These are phyloP conservation scores for Calephelis perditalis DNA, from an alignment of 2,888 invertebrate genomes.

Conservation along the genomic window DNA sequence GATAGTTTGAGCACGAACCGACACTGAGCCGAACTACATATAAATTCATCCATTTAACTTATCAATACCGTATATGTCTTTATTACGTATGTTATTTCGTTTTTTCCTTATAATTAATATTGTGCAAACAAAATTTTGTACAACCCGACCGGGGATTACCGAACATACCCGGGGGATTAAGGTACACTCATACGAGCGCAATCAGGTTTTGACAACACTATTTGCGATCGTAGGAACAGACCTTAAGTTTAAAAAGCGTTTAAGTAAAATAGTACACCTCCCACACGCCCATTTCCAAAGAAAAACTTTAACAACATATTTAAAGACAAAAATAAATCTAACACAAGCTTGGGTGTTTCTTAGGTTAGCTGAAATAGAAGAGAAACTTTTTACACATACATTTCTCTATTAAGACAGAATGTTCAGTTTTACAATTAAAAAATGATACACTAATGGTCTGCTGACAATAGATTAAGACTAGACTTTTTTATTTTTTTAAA, in stretches of 20 bases:
- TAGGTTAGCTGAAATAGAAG: not conserved
- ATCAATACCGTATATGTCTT: slow-evolving; percentile 77
- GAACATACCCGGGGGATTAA: slow-evolving; percentile 17
- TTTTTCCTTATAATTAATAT: slow-evolving; percentile 60
- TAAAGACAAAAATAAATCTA: slow-evolving; percentile 36
- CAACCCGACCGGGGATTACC: slow-evolving; percentile 28
- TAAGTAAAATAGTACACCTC: slow-evolving; percentile 10
- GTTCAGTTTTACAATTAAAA: no score
- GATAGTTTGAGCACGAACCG: slow-evolving; percentile 31
- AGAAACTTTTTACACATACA: no score
- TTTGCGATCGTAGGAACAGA: not conserved
- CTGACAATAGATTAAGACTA: no score
- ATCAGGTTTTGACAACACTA: not conserved
- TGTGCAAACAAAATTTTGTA: slow-evolving; percentile 69
- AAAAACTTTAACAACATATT: slow-evolving; percentile 37
- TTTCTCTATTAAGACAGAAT: no score
- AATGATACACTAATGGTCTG: no score
- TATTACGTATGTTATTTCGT: slow-evolving; percentile 77
- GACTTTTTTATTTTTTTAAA: no score
- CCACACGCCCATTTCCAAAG: slow-evolving; percentile 33
- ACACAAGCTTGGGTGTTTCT: slow-evolving; percentile 2
- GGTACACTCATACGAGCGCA: slow-evolving; percentile 3
- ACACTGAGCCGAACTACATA: slow-evolving; percentile 39
- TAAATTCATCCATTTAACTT: slow-evolving; percentile 72
- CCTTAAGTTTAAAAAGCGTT: slow-evolving; percentile 9